Evolutionary conservation across 2,113 vertebrate genomes (phyloP), one percentile per base, ranked within the genome.

Genomic region (Myxocyprinus asiaticus): DNA sequence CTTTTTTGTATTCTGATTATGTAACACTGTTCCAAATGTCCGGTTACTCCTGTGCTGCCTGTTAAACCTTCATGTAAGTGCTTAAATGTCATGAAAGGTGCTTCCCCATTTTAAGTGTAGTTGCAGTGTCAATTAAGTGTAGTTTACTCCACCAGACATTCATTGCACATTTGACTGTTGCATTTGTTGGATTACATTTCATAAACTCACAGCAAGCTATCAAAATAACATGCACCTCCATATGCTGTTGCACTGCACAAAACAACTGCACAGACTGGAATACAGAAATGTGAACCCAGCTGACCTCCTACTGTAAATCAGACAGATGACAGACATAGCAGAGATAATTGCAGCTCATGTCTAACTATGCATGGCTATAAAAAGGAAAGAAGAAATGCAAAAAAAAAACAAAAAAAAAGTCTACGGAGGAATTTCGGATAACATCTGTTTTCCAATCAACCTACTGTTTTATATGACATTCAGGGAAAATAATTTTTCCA

Each of bases 371-470:
- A 7, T 53, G 67, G 51, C 73, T 78, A 65, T 81, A 75, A 77
- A 82, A 76, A 3, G 47, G 8, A 56, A 48, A 56, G 55, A 78
- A 71, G 44, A 74, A 47, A 70, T 47, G 2, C 33, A 43, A 6
- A 22, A 50, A 43, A 64, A 15, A 33, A 50, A 11, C 22, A 75
- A 55, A 67, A 45, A 64, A 48, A 48, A 42, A 84, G 77, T 77
- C 44, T 75, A 71, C 82, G 72, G 81, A 83, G 69, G 69, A 86
- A 85, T 81, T 53, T 67, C 77, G 72, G 50, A 75, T 82, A 83
- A 84, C 87, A 87, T 87, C 88, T 89, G 88, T 86, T 87, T 90
- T 84, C 84, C 76, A 79, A 81, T 83, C 77, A 71, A 33, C 44
- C 85, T 64, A 62, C 81, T 78, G 80, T 83, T 82, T 67, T 83